Percentiles rank a stretch among this genome's conserved stretches.
phyloP scores from a whole-genome alignment of 1,140 invertebrate species.

The Hycleus phaleratus region DNA sequence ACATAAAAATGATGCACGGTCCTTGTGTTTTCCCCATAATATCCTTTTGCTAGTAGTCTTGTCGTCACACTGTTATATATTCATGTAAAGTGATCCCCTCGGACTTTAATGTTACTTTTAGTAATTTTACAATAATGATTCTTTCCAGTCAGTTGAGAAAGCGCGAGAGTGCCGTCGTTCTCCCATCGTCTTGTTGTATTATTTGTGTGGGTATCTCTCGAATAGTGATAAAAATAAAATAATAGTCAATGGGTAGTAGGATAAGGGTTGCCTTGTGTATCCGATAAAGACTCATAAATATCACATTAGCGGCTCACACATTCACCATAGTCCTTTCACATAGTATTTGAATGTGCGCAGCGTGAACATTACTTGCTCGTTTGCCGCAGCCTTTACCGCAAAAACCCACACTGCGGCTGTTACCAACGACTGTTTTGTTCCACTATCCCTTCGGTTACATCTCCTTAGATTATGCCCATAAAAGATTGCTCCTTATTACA shows the following conservation, averaged over 20 bases:
- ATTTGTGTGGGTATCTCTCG: no score
- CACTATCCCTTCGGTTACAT: no score
- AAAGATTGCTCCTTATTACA: constrained; percentile 22
- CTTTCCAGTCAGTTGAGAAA: no score
- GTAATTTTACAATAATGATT: not conserved
- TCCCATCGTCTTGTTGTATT: no score
- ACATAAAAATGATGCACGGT: constrained; percentile 34
- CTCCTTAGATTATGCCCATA: constrained; percentile 4
- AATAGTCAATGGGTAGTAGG: not conserved
- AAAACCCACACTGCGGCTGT: constrained; percentile 26
- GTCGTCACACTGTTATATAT: constrained; percentile 21
- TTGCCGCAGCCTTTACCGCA: constrained; percentile 28
- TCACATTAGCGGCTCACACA: constrained; percentile 31
- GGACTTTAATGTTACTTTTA: not conserved
- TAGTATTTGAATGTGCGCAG: constrained; percentile 18
- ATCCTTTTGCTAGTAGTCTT: constrained; percentile 10
- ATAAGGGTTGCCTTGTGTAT: constrained; percentile 17
- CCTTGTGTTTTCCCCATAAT: constrained; percentile 24
- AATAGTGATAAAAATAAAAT: no score
- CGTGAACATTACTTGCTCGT: constrained; percentile 32
- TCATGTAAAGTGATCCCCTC: constrained; percentile 5
- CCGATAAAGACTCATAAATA: constrained; percentile 35
- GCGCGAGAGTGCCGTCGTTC: no score
- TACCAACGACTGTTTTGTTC: constrained; percentile 18
- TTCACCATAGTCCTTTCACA: constrained; percentile 7